Evolutionary conservation across 2,113 vertebrate species (phyloP), one percentile per base, ranked within the genome.

Genomic region (Columba livia): DNA sequence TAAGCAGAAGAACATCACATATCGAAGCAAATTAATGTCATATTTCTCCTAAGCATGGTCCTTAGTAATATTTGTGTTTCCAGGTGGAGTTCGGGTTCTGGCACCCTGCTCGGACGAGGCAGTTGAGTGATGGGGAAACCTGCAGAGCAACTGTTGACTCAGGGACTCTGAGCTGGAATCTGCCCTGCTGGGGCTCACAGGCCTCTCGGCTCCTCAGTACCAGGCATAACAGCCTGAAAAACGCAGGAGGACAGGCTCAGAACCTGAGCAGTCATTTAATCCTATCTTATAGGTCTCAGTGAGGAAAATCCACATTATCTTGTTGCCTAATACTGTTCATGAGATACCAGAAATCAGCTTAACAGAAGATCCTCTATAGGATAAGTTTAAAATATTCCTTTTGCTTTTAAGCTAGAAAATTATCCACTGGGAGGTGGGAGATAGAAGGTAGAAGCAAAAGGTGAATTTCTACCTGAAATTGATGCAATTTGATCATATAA

Each of bases 311-410:
- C 85, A 75, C 71, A 36, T 94, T 94, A 94, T 93, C 90, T 90
- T 50, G 32, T 96, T 95, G 80, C 73, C 50, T 95, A 93, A 94
- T 75, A 36, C 82, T 84, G 47, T 75, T 96, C 73, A 90, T 69
- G 92, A 88, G 88, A 84, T 92, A 65, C 64, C 57, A 95, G 40
- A 93, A 96, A 96, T 92, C 75, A 91, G 85, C 72, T 96, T 97
- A 92, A 85, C 62, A 92, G 92, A 88, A 94, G 88, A 93, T 57
- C 91, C 51, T 60, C 71, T 61, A 42, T 79, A 75, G 70, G 48
- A 71, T 78, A 96, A 93, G 15, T 54, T 32, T 4, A 84, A 92
- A 93, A 75, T 92, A 90, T 24, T 84, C 40, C 19, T 61, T 93
- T 88, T 86, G 21, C 19, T 88, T 96, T 75, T 47, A 94, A 93